phyloP scores from a whole-genome alignment of 2,888 invertebrate genomes.

The Lordiphosa fenestrarum region DNA sequence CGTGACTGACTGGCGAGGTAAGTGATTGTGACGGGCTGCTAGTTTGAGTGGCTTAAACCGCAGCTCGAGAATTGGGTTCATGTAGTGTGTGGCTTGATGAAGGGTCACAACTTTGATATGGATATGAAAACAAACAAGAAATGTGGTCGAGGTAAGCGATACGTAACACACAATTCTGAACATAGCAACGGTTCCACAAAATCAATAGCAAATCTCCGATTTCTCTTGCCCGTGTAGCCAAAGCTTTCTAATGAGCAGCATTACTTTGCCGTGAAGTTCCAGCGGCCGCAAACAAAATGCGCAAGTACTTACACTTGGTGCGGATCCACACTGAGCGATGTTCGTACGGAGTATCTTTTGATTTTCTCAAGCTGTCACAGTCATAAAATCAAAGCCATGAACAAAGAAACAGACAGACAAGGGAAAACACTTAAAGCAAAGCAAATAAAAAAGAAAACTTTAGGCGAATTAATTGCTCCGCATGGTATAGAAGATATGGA shows the following conservation, averaged over 20 bases:
- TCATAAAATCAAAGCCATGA: slow-evolving; percentile 73
- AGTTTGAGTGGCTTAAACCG: slow-evolving; percentile 35
- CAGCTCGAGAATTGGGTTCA: slow-evolving; percentile 11
- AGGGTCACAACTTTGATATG: neutral
- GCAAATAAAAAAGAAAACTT: slow-evolving; percentile 56
- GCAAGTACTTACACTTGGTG: slow-evolving; percentile 37
- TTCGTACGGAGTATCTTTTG: slow-evolving; percentile 36
- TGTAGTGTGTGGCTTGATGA: neutral
- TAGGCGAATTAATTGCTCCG: slow-evolving; percentile 62
- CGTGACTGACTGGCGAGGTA: slow-evolving; percentile 28
- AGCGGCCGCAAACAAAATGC: slow-evolving; percentile 45
- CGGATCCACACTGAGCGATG: slow-evolving; percentile 13
- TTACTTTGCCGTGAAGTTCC: slow-evolving; percentile 51
- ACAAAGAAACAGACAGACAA: slow-evolving; percentile 31
- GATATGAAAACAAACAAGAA: neutral
- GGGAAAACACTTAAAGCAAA: slow-evolving; percentile 55
- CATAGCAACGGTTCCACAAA: no score
- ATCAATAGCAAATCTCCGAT: no score
- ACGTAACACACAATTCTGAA: no score
- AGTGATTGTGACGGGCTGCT: slow-evolving; percentile 36
- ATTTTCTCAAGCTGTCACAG: slow-evolving; percentile 62
- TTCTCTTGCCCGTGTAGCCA: no score
- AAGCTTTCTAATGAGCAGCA: slow-evolving; percentile 39
- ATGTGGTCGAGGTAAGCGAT: no score
- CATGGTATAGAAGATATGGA: slow-evolving; percentile 46